Evolutionary conservation across 2,113 vertebrate genomes (phyloP).

Genomic region (Sakesphorus luctuosus): DNA sequence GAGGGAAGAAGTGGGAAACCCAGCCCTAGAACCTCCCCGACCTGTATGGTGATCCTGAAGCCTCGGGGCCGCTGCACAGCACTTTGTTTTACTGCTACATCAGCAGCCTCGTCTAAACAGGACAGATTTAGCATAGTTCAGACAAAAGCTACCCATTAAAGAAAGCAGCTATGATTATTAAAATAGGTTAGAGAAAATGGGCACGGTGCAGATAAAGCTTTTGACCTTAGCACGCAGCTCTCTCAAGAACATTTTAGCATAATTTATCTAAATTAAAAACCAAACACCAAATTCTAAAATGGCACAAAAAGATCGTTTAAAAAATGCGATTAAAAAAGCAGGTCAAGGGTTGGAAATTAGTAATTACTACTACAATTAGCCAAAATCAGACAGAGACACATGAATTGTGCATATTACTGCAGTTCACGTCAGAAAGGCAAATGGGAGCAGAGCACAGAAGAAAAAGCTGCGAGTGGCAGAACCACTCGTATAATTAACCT

Average conservation of each 20-base stretch:
- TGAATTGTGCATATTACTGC: constrained; percentile 48
- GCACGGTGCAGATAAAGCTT: constrained; percentile 33
- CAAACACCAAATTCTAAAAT: constrained; percentile 55
- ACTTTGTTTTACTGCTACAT: not conserved
- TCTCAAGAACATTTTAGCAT: constrained; percentile 51
- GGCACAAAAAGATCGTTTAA: constrained; percentile 36
- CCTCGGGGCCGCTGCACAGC: accelerated
- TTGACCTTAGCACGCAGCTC: constrained; percentile 12
- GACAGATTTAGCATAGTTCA: constrained; percentile 14
- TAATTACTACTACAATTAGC: constrained; percentile 70
- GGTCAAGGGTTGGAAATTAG: constrained; percentile 56
- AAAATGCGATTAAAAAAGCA: constrained; percentile 49
- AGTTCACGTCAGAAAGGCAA: constrained; percentile 53
- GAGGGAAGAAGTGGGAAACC: not conserved
- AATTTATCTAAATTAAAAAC: constrained; percentile 71
- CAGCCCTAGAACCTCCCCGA: not conserved
- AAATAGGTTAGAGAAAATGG: constrained; percentile 62
- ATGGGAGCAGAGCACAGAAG: constrained; percentile 1
- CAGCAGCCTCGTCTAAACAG: constrained; percentile 29
- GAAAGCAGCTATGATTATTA: constrained; percentile 52
- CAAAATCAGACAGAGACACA: constrained; percentile 54
- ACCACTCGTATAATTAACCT: constrained; percentile 46
- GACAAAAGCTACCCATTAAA: constrained; percentile 52
- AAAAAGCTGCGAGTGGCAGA: constrained; percentile 5
- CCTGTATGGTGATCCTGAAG: accelerated